phyloP scores from a whole-genome alignment of 2,888 invertebrate genomes.

The Drosophila antonietae region DNA sequence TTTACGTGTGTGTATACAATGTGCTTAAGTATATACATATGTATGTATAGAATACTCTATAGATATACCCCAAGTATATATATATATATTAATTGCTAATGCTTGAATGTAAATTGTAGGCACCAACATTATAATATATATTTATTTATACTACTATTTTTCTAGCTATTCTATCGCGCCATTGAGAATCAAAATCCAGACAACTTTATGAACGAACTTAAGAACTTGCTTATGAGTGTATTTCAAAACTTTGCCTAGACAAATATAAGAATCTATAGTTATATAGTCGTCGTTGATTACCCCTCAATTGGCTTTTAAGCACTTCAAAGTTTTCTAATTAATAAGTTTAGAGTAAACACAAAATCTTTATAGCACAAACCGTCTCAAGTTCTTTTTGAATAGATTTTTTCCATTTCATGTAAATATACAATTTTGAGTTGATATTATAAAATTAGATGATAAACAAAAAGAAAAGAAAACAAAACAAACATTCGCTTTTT shows the following conservation, averaged over 20 bases:
- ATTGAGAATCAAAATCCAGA: slow-evolving; percentile 65
- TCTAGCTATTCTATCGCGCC: slow-evolving; percentile 49
- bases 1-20: slow-evolving; percentile 62
- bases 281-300: neutral
- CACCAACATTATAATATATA: slow-evolving; percentile 38
- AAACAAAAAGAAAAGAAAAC: neutral
- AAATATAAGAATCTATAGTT: slow-evolving; percentile 4
- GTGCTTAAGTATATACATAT: slow-evolving; percentile 29
- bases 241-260: neutral
- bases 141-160: slow-evolving; percentile 44
- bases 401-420: slow-evolving; percentile 19
- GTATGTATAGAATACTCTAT: slow-evolving; percentile 23
- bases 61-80: slow-evolving; percentile 18
- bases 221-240: slow-evolving; percentile 13
- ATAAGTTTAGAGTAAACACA: neutral
- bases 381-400: neutral
- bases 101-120: slow-evolving; percentile 55
- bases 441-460: neutral
- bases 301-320: slow-evolving; percentile 3
- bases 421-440: slow-evolving; percentile 26
- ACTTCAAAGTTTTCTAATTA: slow-evolving; percentile 5
- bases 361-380: neutral
- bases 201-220: slow-evolving; percentile 48
- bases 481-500: neutral
- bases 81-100: slow-evolving; percentile 35